Evolutionary conservation across 2,797 vertebrate genomes (phyloP), one percentile per base, ranked within the genome.

Genomic region (Denticeps clupeoides): DNA sequence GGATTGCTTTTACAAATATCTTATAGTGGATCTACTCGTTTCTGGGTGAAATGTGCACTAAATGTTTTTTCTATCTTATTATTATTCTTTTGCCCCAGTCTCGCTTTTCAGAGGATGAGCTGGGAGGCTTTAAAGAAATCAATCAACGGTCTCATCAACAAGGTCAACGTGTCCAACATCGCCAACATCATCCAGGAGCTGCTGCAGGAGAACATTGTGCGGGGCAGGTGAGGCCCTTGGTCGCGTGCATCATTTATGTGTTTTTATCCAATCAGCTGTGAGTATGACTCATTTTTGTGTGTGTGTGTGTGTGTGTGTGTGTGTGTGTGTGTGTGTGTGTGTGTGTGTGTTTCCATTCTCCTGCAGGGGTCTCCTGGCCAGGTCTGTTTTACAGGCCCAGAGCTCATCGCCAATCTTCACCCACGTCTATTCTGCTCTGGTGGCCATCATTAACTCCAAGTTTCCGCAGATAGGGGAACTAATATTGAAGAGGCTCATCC

Each of bases 61-160:
- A n/a, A n/a, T n/a, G n/a, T n/a, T 53, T 9, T 35, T 68, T 53
- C 55, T 37, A 7, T 10, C 3, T 8, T 26, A 2, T 16, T 45
- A n/a, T 19, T 13, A 37, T 7, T 44, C 50, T 24, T 2, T 13
- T 59, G 9, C 58, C 72, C 61, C 74, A 99, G 94, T 65, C 79
- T 98, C 71, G 91, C 91, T 1, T 97, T 92, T 73, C 94, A 98
- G 74, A 90, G 94, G 56, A 97, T 97, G 93, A 97, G 91, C 71
- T 98, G 94, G 94, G 94, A 98, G 73, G 94, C 94, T 5, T 73
- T 98, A 62, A 98, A 98, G 81, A 98, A 98, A 68, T 98, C 93
- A 1, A 94, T 98, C 75, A 98, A 97, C 7, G 94, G 94, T 77
- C 84, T 98, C 53, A 89, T 98, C 70, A 98, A 98, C 73, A 98